Conservation (phyloP, 2,113 vertebrate genomes). For the Pseudorhombus dupliciocellatus region DNA sequence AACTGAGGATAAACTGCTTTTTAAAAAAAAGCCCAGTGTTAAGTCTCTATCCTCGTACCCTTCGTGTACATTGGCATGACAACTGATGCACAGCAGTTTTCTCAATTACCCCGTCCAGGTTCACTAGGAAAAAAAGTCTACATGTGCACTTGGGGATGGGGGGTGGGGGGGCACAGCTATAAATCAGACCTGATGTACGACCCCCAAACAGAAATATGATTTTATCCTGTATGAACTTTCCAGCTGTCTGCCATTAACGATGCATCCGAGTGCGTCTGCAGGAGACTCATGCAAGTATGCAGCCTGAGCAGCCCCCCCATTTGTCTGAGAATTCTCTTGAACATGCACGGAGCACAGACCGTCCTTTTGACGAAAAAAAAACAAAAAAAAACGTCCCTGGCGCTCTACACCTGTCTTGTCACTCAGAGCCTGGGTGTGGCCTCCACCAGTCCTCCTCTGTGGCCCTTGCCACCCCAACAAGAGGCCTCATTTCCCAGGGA, state of each 20-base stretch:
- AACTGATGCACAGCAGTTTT: neutral
- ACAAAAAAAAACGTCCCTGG: neutral
- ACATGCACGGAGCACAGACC: conserved; percentile 10
- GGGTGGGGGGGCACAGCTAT: neutral
- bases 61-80: no score
- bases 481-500: conserved; percentile 67
- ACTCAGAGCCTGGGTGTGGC: conserved; percentile 55
- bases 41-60: no score
- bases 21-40: no score
- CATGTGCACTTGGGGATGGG: neutral
- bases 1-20: no score
- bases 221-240: conserved; percentile 47
- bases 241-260: conserved; percentile 58
- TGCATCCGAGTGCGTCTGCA: conserved; percentile 27
- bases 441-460: conserved; percentile 30
- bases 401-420: conserved; percentile 72
- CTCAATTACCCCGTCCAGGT: conserved; percentile 4
- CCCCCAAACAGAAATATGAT: conserved; percentile 47
- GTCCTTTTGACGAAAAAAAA: conserved; percentile 10
- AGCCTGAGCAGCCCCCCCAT: conserved; percentile 26
- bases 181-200: conserved; percentile 34
- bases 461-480: conserved; percentile 34
- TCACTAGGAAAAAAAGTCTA: conserved; percentile 4
- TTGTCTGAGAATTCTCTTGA: conserved; percentile 42
- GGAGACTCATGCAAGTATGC: conserved; percentile 9